Base-by-base conservation (phyloP, 1,140 invertebrate species). In the Drosophila pachea region DNA sequence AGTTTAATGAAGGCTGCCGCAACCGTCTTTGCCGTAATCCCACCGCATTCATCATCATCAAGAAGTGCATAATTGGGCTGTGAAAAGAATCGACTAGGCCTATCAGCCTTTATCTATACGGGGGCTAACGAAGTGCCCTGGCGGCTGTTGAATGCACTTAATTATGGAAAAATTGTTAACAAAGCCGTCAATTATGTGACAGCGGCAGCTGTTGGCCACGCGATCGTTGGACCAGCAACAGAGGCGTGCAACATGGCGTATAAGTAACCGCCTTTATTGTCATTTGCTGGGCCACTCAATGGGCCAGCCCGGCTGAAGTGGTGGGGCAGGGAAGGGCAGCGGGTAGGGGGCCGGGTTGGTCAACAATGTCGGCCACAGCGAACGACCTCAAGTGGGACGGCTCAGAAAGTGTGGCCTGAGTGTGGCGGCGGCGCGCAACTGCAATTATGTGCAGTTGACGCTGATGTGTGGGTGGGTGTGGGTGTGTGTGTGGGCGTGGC, bases 201-300 rank as follows among this genome's bases (percentile, higher is more conserved):
- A 65, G 40, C 40, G 7, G 0, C 12, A 14, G 40, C 40, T 0
- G 40, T 4, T 2, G 38, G n/a, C 38, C 4, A 11, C 5, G 4
- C 4, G 11, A 42, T 22, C 22, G 40, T 2, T n/a, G 14, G 38
- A 32, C 12, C 38, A n/a, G 29, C 54, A 29, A 56, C 49, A 35
- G 47, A 8, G 60, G 58, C 42, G 58, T 68, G 14, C 77, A 60
- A 82, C 78, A 38, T 48, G 78, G 78, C 78, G 78, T 83, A 83
- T 84, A 53, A 83, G 79, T 84, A 75, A 69, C 68, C 68, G 59
- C 68, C 66, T 69, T 78, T 78, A 75, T 83, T 84, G 79, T 78
- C 68, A 84, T 83, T 73, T 78, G 47, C 55, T 58, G 58, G 32
- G 72, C 45, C 59, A 53, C 74, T 75, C 75, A 73, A 78, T 82